phyloP scores from a whole-genome alignment of 2,888 invertebrate genomes.

The Stegana nigrithorax region DNA sequence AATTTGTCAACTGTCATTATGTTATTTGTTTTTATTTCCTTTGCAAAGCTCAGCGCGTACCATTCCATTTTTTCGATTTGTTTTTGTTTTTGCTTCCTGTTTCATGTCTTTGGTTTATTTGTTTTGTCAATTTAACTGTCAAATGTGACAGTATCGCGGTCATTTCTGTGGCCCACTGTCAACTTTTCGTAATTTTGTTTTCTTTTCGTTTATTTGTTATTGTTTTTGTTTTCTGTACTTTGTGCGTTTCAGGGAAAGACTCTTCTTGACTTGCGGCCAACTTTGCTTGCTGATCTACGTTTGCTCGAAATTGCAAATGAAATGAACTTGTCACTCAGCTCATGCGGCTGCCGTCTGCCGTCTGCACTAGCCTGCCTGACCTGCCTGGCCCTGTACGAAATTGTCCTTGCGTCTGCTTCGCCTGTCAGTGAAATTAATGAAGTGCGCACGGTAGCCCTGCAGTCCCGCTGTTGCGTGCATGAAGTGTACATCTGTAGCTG shows the following conservation, averaged over 20 bases:
- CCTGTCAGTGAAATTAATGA: constrained; percentile 50
- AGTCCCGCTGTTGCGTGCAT: constrained; percentile 14
- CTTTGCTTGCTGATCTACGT: neutral
- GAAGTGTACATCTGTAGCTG: too few species aligned
- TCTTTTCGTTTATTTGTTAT: neutral
- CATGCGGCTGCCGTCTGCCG: neutral
- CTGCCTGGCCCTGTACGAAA: neutral
- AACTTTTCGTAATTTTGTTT: constrained; percentile 16
- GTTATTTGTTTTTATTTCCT: constrained; percentile 43
- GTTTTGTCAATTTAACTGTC: constrained; percentile 44
- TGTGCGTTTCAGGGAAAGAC: neutral
- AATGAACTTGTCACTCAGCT: constrained; percentile 44
- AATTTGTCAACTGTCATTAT: constrained; percentile 59
- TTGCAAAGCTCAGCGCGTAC: too few species aligned
- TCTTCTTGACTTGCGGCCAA: neutral
- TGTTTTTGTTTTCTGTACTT: neutral
- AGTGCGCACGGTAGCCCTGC: constrained; percentile 15
- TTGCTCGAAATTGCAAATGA: constrained; percentile 37
- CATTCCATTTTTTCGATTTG: neutral
- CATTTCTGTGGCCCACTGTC: constrained; percentile 29
- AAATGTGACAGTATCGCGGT: constrained; percentile 42
- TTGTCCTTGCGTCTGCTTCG: constrained; percentile 17
- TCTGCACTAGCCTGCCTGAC: too few species aligned
- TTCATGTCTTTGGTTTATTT: neutral
- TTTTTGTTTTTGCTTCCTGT: neutral